A percentile compares a stretch with the other conserved stretches of the same genome.
These are phyloP conservation scores for Laticauda colubrina DNA, from an alignment of 2,113 vertebrate genomes.

Conservation along the genomic window DNA sequence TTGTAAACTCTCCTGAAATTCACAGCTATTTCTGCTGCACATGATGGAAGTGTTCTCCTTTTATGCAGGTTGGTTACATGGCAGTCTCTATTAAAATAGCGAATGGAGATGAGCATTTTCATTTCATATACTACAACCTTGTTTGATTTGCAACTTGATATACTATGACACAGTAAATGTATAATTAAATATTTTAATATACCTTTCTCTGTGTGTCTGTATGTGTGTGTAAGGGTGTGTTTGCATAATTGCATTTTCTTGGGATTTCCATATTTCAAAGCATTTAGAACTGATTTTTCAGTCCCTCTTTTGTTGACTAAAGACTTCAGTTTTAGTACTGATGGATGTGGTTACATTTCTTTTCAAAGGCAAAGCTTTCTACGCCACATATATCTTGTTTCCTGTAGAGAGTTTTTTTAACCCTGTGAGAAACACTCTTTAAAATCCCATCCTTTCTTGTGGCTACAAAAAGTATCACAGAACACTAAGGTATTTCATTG, in stretches of 20 bases:
- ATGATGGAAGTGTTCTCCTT: neutral
- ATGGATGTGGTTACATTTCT: constrained; percentile 31
- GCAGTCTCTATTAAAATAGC: neutral
- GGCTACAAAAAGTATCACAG: neutral
- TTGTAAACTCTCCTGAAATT: neutral
- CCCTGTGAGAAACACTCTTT: neutral
- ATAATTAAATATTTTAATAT: neutral
- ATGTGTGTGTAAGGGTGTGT: neutral
- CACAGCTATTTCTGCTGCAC: neutral
- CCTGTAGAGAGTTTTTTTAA: neutral
- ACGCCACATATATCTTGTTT: constrained; percentile 5
- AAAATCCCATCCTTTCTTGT: neutral
- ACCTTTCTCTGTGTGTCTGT: neutral
- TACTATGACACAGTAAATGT: neutral
- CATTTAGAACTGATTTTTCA: neutral
- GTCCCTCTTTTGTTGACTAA: neutral
- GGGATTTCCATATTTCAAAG: neutral
- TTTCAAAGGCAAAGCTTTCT: neutral
- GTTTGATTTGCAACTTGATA: neutral
- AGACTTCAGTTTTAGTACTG: neutral
- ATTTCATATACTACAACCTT: neutral
- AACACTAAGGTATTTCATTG: constrained; percentile 1
- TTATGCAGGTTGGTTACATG: neutral
- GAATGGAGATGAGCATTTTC: neutral
- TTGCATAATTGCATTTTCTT: neutral